Evolutionary conservation across 2,888 invertebrate genomes (phyloP), one percentile per base, ranked within the genome.

Genomic region (Scotopteryx bipunctaria): DNA sequence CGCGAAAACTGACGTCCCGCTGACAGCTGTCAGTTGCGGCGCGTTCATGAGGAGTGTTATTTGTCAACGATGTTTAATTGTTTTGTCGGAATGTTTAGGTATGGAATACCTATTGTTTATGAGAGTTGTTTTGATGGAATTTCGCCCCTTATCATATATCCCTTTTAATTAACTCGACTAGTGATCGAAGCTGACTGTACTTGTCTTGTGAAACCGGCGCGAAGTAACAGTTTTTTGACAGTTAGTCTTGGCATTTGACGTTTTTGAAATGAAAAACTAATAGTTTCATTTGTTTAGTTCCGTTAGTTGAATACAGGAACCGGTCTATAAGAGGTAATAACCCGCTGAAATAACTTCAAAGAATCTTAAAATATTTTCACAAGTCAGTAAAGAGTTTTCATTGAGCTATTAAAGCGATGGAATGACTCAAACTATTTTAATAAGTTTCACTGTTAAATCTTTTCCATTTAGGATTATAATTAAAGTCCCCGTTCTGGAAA

Each of bases 11-110:
- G 82, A 79, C 78, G 67, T 47, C 43, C 16, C 64, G 72, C 58
- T 76, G 79, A 78, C 78, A 78, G 66, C 65, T 79, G 78, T 75
- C 77, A 78, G 64, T 67, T 35, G 54, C 55, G 58, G 57, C 51
- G 61, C 71, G 67, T 70, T 73, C 74, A 74, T 73, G 76, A 76
- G 67, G 61, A 64, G 57, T 47, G 67, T 67, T 65, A 65, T 70
- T 63, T 69, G 64, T 67, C 64, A 66, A 32, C 57, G 63, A 43
- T 33, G 63, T 68, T 64, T 76, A 70, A 75, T 73, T 69, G 63
- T 72, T 64, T 58, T 65, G 67, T 64, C 61, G 69, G 65, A 42
- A 45, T 41, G 55, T 47, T n/a, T n/a, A n/a, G n/a, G n/a, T n/a
- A n/a, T n/a, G n/a, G n/a, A n/a, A n/a, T n/a, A n/a, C n/a, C n/a